A percentile compares a stretch with the other conserved stretches of the same genome.
These are phyloP conservation scores for Calidris pygmaea DNA, from an alignment of 2,113 vertebrate genomes.

Conservation along the genomic window DNA sequence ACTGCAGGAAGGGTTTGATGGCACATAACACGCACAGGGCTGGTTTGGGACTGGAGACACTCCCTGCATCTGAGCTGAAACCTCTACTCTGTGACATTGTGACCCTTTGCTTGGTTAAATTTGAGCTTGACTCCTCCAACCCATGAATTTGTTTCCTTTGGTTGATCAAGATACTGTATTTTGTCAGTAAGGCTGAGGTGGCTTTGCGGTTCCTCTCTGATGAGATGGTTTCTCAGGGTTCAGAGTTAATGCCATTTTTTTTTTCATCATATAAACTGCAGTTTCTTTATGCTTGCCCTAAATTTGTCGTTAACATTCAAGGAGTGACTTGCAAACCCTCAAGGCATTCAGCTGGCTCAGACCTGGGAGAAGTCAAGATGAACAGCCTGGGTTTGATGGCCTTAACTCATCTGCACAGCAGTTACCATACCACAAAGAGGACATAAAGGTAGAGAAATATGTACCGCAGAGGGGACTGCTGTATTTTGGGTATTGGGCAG, in stretches of 20 bases:
- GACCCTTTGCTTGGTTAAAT: background rate
- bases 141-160: background rate
- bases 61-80: background rate
- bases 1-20: background rate
- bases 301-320: background rate
- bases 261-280: background rate
- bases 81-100: rapidly evolving
- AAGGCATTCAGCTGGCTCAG: background rate
- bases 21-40: rapidly evolving
- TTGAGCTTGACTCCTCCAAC: background rate
- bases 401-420: background rate
- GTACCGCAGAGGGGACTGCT: background rate
- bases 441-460: background rate
- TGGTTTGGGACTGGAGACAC: background rate
- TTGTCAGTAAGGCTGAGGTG: background rate
- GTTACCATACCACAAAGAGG: background rate
- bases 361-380: background rate
- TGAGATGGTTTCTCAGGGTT: background rate
- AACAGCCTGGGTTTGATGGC: background rate
- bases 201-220: background rate
- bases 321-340: background rate
- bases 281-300: background rate
- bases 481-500: background rate
- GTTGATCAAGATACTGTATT: background rate
- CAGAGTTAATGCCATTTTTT: background rate